These are phyloP conservation scores for Haemorhous mexicanus DNA, from an alignment of 2,113 vertebrate genomes.

Conservation along the genomic window DNA sequence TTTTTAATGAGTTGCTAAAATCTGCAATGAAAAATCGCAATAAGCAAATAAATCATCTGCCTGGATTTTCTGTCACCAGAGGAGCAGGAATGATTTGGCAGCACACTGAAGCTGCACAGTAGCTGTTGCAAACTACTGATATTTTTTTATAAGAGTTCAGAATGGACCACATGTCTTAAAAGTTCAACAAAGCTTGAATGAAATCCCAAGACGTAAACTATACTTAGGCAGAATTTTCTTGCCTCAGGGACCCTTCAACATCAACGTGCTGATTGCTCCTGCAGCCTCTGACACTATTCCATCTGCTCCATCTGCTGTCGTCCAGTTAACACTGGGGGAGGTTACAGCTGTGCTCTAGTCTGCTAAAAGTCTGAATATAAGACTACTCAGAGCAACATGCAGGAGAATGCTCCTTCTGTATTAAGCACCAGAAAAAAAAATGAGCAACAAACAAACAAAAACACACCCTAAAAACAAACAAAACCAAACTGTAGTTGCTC, in stretches of 20 bases:
- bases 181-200: constrained; percentile 31
- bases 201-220: constrained; percentile 16
- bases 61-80: neutral
- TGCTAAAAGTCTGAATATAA: neutral
- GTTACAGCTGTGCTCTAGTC: neutral
- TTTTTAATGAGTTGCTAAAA: constrained; percentile 14
- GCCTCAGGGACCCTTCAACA: constrained; percentile 14
- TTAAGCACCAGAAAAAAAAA: neutral
- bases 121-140: neutral
- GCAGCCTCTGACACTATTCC: constrained; percentile 22
- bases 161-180: constrained; percentile 1
- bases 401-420: neutral
- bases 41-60: constrained; percentile 14
- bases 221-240: constrained; percentile 1
- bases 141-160: neutral
- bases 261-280: neutral
- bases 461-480: neutral
- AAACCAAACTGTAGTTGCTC: neutral
- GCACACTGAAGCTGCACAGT: neutral
- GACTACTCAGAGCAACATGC: neutral
- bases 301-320: constrained; percentile 59
- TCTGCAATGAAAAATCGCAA: neutral
- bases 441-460: no score
- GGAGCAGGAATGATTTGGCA: neutral
- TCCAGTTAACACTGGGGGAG: constrained; percentile 29